Base-by-base conservation (phyloP, 2,797 vertebrate species). In the Chromis chromis region DNA sequence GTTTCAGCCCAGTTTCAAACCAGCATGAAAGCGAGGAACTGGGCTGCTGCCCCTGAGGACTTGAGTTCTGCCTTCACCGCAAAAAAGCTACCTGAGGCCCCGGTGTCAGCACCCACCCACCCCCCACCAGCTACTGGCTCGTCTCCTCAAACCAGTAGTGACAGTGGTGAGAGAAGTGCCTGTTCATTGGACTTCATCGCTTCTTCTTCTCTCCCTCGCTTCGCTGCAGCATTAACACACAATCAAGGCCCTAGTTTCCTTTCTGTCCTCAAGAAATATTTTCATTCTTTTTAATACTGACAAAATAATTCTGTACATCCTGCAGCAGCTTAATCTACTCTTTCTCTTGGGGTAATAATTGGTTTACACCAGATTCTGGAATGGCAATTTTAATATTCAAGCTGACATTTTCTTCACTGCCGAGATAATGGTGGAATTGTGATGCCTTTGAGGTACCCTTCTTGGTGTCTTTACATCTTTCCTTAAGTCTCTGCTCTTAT, bases 141-240 rank as follows among this genome's bases (percentile, higher is more conserved):
- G 1, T 72, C 85, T 49, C 62, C 86, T 81, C 91, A 88, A 60
- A 84, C 76, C 85, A 65, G 84, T 92, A 91, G 92, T 91, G 93
- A 95, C 91, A 93, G 96, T 91, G 97, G 98, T 99, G 98, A 99
- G 97, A 97, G 85, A 90, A 86, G 83, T 81, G 72, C 73, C 84
- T 52, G 74, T 88, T 92, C 78, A 75, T 83, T 60, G 64, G 78
- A 84, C 73, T 79, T 65, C 21, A 56, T 56, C 62, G 83, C 81
- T 78, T 70, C 63, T 61, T 68, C 48, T 84, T 78, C 61, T 86
- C 49, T 76, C 68, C 60, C 52, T 77, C 36, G 65, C 89, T 88
- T 74, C 74, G 58, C 82, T 70, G 57, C 70, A 46, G 44, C 74
- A 76, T 85, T 87, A 91, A 90, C 74, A 68, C 64, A 42, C 17